phyloP scores from a whole-genome alignment of 2,113 vertebrate genomes.

The Gambusia affinis region DNA sequence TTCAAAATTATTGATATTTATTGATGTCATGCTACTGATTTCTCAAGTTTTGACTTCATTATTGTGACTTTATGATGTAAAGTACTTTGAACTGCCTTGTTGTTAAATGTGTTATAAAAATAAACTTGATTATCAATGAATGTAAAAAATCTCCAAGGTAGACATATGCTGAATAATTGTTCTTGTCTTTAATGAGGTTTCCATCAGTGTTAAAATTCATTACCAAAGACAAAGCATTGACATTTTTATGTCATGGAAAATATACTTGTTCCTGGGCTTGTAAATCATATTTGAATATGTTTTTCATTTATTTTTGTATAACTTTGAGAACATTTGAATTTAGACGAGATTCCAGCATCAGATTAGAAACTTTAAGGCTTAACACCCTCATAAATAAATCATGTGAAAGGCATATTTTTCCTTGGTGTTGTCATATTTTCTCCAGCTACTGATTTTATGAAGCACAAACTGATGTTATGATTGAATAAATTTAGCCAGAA shows the following conservation, averaged over 20 bases:
- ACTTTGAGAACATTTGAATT: slow-evolving; percentile 12
- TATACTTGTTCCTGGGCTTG: neutral
- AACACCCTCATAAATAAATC: neutral
- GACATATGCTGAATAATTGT: neutral
- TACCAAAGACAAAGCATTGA: neutral
- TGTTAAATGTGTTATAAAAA: too few species aligned
- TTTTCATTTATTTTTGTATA: neutral
- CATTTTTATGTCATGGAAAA: slow-evolving; percentile 9
- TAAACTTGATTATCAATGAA: neutral
- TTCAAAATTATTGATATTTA: too few species aligned
- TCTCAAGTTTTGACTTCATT: too few species aligned
- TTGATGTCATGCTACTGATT: too few species aligned
- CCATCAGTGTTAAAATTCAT: neutral
- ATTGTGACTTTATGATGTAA: too few species aligned
- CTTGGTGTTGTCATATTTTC: slow-evolving; percentile 11
- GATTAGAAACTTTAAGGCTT: slow-evolving; percentile 3
- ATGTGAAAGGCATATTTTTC: neutral
- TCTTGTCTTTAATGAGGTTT: neutral
- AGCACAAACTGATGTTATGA: slow-evolving; percentile 2
- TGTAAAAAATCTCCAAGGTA: neutral
- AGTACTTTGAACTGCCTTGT: too few species aligned
- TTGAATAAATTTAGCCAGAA: neutral
- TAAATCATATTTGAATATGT: neutral
- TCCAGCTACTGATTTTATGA: neutral
- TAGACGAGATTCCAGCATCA: slow-evolving; percentile 4